Evolutionary conservation across 2,113 vertebrate species (phyloP).

Genomic region (Cacatua alba): DNA sequence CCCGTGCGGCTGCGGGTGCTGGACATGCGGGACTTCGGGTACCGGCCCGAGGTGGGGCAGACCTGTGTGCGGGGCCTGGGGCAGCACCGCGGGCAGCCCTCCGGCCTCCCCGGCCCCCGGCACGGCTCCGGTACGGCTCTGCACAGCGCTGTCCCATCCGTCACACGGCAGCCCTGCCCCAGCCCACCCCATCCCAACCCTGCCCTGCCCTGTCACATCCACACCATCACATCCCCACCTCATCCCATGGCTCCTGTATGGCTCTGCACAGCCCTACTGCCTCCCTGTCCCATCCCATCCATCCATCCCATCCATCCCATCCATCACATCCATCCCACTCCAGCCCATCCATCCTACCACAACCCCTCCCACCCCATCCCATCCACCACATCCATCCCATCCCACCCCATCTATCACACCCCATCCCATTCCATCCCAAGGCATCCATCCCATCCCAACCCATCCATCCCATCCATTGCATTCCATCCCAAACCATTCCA

Average conservation of each 20-base stretch:
- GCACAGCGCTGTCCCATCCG: no score
- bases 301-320: no score
- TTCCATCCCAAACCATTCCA: no score
- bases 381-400: no score
- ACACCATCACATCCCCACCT: neutral
- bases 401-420: no score
- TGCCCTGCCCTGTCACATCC: neutral
- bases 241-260: neutral
- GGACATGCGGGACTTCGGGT: constrained; percentile 31
- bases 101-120: neutral
- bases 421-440: neutral
- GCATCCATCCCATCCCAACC: no score
- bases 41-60: constrained; percentile 59
- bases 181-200: neutral
- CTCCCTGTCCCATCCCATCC: no score
- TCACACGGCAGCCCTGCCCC: no score
- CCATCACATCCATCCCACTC: neutral
- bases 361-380: no score
- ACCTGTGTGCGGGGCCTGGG: constrained; percentile 42
- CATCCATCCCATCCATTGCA: neutral
- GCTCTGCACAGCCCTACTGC: neutral
- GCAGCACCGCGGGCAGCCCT: constrained; percentile 52
- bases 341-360: neutral
- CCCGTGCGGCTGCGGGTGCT: constrained; percentile 71
- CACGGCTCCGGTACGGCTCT: no score